Conservation (phyloP, 92 coral and sea anemone genomes). For the Virgularia gustaviana region DNA sequence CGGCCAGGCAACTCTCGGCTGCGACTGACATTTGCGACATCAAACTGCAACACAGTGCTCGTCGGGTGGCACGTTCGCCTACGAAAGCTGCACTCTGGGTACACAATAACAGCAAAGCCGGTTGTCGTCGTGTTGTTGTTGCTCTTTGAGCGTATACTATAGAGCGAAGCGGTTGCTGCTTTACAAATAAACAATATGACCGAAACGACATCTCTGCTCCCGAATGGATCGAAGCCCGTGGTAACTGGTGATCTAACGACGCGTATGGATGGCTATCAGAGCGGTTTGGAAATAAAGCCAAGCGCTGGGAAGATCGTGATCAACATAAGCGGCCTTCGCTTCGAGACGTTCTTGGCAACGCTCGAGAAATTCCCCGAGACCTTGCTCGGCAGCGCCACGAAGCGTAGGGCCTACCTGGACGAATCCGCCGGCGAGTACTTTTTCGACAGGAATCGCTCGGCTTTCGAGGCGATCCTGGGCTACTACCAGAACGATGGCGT, state of each 20-base stretch:
- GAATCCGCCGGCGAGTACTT: conserved; percentile 68
- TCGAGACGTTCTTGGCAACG: conserved; percentile 78
- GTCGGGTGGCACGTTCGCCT: no score
- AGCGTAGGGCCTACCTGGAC: conserved; percentile 74
- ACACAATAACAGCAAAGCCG: no score
- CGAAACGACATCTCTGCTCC: neutral
- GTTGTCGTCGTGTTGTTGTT: no score
- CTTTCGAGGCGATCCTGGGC: conserved; percentile 91
- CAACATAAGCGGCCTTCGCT: conserved; percentile 91
- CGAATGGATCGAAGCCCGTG: neutral
- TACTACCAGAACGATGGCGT: conserved; percentile 86
- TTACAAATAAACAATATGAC: neutral
- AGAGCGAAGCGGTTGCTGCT: no score
- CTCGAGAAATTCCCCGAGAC: conserved; percentile 78
- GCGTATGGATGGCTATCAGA: neutral
- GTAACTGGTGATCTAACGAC: no score
- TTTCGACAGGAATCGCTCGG: conserved; percentile 96
- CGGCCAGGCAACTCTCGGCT: no score
- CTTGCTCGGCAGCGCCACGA: conserved; percentile 73
- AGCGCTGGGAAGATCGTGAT: conserved; percentile 57
- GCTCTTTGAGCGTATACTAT: no score
- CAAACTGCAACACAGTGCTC: no score
- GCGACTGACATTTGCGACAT: no score
- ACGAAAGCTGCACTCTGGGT: no score
- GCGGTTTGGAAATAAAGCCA: neutral